A percentile compares a stretch with the other conserved stretches of the same genome.
Evolutionary conservation across 2,113 vertebrate species (phyloP).

Genomic region (Columba livia): DNA sequence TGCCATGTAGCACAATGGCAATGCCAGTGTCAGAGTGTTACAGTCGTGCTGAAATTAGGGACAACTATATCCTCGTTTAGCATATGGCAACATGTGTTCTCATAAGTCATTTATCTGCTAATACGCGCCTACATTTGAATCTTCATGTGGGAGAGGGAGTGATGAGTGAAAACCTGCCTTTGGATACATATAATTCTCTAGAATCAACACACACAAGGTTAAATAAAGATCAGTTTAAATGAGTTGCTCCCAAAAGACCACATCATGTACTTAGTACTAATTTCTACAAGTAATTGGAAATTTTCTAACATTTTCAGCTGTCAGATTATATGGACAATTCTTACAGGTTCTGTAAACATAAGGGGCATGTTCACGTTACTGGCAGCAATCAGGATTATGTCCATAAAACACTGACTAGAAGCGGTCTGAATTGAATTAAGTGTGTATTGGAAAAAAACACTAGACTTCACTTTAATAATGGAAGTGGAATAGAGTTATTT

Average conservation of each 20-base stretch:
- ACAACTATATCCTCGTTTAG: neutral
- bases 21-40: neutral
- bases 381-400: neutral
- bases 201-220: neutral
- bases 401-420: neutral
- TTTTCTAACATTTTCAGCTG: neutral
- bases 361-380: neutral
- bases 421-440: neutral
- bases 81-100: constrained; percentile 44
- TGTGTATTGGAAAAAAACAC: neutral
- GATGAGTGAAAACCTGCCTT: neutral
- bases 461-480: constrained; percentile 39
- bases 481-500: neutral
- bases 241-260: neutral
- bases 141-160: neutral
- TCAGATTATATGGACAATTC: neutral
- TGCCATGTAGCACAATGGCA: neutral
- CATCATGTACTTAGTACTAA: neutral
- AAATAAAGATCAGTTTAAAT: neutral
- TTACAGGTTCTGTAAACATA: neutral
- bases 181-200: neutral
- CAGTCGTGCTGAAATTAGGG: neutral
- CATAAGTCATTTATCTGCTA: constrained; percentile 4
- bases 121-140: neutral
- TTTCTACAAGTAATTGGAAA: neutral